phyloP scores from a whole-genome alignment of 1,140 invertebrate species.

The Pseudoatta argentina region DNA sequence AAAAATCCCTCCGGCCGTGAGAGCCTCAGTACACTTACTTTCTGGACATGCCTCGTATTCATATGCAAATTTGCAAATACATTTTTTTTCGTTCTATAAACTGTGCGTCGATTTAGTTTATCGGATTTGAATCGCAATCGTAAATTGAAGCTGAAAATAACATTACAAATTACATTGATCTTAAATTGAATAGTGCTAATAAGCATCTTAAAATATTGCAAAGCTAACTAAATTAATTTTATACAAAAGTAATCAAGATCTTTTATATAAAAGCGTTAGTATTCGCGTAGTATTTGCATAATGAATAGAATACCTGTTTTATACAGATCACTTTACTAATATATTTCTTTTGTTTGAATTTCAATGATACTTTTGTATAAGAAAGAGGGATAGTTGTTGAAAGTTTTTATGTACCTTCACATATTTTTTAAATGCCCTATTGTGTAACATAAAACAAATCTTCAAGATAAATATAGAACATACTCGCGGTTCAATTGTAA shows the following conservation, averaged over 20 bases:
- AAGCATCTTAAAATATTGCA: no score
- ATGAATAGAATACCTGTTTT: not conserved
- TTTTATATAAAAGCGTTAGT: no score
- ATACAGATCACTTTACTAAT: not conserved
- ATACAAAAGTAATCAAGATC: not conserved
- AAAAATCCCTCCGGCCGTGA: no score
- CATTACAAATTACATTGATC: no score
- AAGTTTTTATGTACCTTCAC: not conserved
- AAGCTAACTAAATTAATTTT: not conserved
- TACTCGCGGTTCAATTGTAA: slow-evolving; percentile 30
- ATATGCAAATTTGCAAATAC: no score
- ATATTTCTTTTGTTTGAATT: not conserved
- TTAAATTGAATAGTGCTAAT: no score
- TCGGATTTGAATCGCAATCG: no score
- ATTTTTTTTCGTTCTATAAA: no score
- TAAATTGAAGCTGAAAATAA: no score
- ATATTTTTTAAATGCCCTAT: not conserved
- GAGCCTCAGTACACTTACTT: no score
- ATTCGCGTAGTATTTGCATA: not conserved
- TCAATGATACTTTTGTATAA: not conserved
- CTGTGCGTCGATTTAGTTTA: no score
- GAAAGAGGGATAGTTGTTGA: not conserved
- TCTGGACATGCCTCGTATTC: no score
- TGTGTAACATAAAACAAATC: not conserved
- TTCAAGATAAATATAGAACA: slow-evolving; percentile 20